Evolutionary conservation across 1,140 invertebrate genomes (phyloP).

Genomic region (Calliopsis andreniformis): DNA sequence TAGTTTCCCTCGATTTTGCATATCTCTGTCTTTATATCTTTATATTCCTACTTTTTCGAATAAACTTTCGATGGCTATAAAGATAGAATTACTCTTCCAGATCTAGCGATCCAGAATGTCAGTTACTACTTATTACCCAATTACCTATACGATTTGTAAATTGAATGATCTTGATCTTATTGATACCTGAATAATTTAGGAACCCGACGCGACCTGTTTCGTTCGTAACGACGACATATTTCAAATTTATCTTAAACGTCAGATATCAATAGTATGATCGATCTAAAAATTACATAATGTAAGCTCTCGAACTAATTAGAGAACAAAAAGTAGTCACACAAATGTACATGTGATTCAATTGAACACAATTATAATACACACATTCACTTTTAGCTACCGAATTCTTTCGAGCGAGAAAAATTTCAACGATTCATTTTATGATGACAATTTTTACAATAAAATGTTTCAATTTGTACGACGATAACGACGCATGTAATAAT

Average conservation of each 20-base stretch:
- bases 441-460: slow-evolving; percentile 29
- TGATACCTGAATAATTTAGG: neutral
- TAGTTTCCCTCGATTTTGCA: slow-evolving; percentile 45
- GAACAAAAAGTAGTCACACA: neutral
- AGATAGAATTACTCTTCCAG: slow-evolving; percentile 18
- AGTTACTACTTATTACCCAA: slow-evolving; percentile 19
- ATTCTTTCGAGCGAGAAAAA: slow-evolving; percentile 1
- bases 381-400: neutral
- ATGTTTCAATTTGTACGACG: slow-evolving; percentile 1
- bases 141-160: neutral
- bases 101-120: slow-evolving; percentile 7
- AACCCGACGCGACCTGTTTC: neutral
- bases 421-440: slow-evolving; percentile 12
- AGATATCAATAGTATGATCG: neutral
- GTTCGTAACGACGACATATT: neutral
- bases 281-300: neutral
- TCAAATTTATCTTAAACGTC: slow-evolving; percentile 2
- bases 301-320: neutral
- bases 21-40: slow-evolving; percentile 40
- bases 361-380: slow-evolving; percentile 26
- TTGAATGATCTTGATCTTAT: neutral
- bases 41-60: slow-evolving; percentile 16
- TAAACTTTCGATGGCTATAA: slow-evolving; percentile 45
- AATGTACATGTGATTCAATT: slow-evolving; percentile 1
- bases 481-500: slow-evolving; percentile 17